Evolutionary conservation across 2,888 invertebrate species (phyloP), one percentile per base, ranked within the genome.

Genomic region (Agriopis aurantiaria): DNA sequence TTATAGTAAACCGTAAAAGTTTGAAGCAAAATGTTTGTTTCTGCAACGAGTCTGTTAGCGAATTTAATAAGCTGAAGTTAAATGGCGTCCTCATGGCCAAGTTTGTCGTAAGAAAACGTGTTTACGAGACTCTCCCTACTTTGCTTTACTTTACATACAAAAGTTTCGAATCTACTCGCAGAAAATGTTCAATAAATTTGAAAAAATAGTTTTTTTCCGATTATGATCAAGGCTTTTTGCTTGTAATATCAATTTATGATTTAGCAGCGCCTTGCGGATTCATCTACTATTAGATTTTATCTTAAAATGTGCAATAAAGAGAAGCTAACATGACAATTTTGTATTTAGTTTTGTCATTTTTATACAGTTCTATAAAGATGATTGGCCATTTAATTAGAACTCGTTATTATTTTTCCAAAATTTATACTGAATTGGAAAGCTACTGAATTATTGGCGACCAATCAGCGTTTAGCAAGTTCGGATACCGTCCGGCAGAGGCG

Each of bases 91-190:
- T 62, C 53, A 41, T 56, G 49, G 56, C 61, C 51, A 60, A 67
- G 56, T 72, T 74, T 74, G 72, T 74, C 72, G 65, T 68, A 53
- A 65, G 57, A 73, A 75, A 71, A 66, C 69, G 69, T 75, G 71
- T 73, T 77, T 67, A 74, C 61, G 69, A 48, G 46, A 11, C 23
- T 61, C 41, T 40, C 40, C 23, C 65, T 52, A 67, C 63, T 69
- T 65, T 52, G 45, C 23, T 56, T 43, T 43, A 43, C 41, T 43
- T 17, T 17, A 57, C 40, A 12, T 52, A 8, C 51, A 43, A 33
- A 62, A 62, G 45, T 62, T 62, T 62, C 9, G n/a, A 41, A 23
- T 58, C n/a, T 41, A 49, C 57, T 51, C 40, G 10, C 43, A 23
- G 49, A 17, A 57, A 64, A 17, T 12, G n/a, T 56, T 57, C 46